phyloP scores from a whole-genome alignment of 1,140 invertebrate species.

The Pseudomyrmex sp. region DNA sequence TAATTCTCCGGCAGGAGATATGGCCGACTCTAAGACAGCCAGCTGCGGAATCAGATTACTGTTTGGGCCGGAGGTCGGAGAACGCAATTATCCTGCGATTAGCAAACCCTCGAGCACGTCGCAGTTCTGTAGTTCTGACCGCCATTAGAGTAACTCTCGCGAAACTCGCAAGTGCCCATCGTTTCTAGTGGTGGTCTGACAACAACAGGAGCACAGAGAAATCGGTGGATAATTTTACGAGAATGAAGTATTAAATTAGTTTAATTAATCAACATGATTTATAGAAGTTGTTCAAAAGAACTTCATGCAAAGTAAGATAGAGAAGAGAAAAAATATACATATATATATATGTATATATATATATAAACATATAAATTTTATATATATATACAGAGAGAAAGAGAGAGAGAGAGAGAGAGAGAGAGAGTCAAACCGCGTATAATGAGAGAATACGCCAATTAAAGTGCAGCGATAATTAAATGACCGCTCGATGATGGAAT shows the following conservation, averaged over 20 bases:
- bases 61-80: constrained; percentile 57
- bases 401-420: no score
- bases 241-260: constrained; percentile 49
- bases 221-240: constrained; percentile 25
- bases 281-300: constrained; percentile 50
- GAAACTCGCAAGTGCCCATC: constrained; percentile 48
- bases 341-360: no score
- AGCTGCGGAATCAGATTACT: constrained; percentile 65
- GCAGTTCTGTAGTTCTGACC: constrained; percentile 62
- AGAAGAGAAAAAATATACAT: not conserved
- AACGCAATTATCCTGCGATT: constrained; percentile 70
- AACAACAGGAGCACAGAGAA: constrained; percentile 22
- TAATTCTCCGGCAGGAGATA: constrained; percentile 22
- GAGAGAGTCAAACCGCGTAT: constrained; percentile 34
- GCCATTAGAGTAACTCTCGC: constrained; percentile 59
- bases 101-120: constrained; percentile 55
- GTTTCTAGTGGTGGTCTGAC: constrained; percentile 9
- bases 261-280: constrained; percentile 70
- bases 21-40: constrained; percentile 44
- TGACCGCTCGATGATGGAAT: constrained; percentile 72
- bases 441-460: constrained; percentile 77
- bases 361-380: no score
- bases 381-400: no score
- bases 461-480: constrained; percentile 77
- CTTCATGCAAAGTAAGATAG: not conserved